Base-by-base conservation (phyloP, 2,888 invertebrate species). In the Ypsolopha scabrella region DNA sequence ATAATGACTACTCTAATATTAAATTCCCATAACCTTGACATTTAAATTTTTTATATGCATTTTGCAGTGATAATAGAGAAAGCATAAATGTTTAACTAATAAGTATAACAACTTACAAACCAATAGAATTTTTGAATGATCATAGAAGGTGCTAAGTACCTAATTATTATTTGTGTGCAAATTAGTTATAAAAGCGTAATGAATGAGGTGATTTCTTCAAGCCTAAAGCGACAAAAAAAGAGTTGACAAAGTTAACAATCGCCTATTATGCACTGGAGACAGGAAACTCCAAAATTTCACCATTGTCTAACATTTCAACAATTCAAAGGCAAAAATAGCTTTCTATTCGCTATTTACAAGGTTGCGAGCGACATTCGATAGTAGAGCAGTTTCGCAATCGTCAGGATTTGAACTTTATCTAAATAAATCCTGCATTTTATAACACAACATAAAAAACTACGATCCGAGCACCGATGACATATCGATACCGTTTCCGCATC, bases 301-400 rank as follows among this genome's bases (percentile, higher is more conserved):
- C 67, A 79, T 80, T 79, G 78, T 78, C 67, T 76, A 66, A 60
- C 60, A 59, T 65, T 67, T 24, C 24, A 24, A 24, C 24, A 24
- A 33, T 44, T 44, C 36, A 67, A 62, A 65, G 65, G 64, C 68
- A 60, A 68, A 67, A 70, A 75, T 68, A 75, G 76, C 81, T 83
- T 85, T 83, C 82, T 80, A 81, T 76, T 72, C 67, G 63, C 62
- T 72, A 61, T 66, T 62, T 69, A 67, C 81, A 82, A 83, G 81
- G 82, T 79, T 82, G 74, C 70, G 64, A 65, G 69, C 75, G 79
- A 77, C 80, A 80, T 68, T 73, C 68, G 70, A 78, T 72, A 79
- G 70, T 70, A 62, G 64, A 72, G 63, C 67, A 70, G 76, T 82
- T 79, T 86, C 82, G 81, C 77, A 83, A 83, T 69, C 67, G 65